Base-by-base conservation (phyloP, 2,888 invertebrate genomes). In the Zaprionus obscuricornis region DNA sequence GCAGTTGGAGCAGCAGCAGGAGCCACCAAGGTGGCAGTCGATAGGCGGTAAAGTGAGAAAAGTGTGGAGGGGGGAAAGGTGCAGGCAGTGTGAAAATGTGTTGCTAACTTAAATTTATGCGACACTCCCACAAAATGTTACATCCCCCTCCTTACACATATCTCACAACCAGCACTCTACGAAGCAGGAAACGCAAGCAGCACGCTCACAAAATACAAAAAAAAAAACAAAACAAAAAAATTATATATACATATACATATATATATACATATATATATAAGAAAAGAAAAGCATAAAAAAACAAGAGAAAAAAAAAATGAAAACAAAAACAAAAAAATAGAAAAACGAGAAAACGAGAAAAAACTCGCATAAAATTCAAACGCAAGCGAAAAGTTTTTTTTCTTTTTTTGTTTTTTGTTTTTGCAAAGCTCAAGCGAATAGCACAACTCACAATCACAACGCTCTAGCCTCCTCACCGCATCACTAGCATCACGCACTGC, bases 301-400 rank as follows among this genome's bases (percentile, higher is more conserved):
- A 31, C 13, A 16, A n/a, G 37, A 36, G 6, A 47, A 22, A 42
- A 58, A 49, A 47, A 54, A 55, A 16, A 17, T 36, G 26, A 2
- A 20, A 13, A 8, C 6, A 33, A 24, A 16, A 34, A 36, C 29
- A 36, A 36, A 16, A 27, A 26, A 10, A 24, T 7, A 10, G 20
- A 22, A 43, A 49, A 40, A 43, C 24, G 27, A 47, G 27, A 78
- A 16, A 39, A 43, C 22, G 4, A 20, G 31, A 18, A 22, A 63
- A 74, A 85, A 85, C 54, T 68, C 84, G 73, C 68, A 79, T 84
- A 85, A 79, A 79, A 85, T 66, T 84, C 76, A 84, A 85, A 85
- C 81, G 86, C 81, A 64, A 75, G 78, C 84, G 77, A 79, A 79
- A 79, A 79, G 57, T 79, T 78, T n/a, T n/a, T n/a, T 37, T 37